Conservation (phyloP, 1,140 invertebrate species). For the Heliconius congener region DNA sequence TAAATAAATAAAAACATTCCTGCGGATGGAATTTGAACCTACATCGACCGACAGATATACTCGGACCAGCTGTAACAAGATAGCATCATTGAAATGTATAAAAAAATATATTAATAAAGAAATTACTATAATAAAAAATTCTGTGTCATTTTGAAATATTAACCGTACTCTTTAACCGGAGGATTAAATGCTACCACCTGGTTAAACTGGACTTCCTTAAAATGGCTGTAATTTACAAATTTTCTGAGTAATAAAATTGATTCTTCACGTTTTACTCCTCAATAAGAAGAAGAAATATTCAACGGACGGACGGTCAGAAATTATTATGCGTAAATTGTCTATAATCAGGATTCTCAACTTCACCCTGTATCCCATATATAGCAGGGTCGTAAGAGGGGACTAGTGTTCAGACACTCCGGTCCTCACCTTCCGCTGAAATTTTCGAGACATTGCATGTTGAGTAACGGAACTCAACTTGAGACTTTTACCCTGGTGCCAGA, state of each 20-base stretch:
- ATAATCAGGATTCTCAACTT: too few relatives aligned
- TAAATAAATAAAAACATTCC: neutral
- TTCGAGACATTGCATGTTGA: too few relatives aligned
- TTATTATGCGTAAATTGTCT: neutral
- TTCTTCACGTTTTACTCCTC: slow-evolving; percentile 14
- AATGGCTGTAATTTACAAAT: slow-evolving; percentile 30
- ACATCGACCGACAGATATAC: neutral
- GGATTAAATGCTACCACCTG: slow-evolving; percentile 9
- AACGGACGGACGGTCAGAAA: neutral
- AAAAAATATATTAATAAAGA: neutral
- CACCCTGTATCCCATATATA: too few relatives aligned
- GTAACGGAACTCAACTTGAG: too few relatives aligned
- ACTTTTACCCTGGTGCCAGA: too few relatives aligned
- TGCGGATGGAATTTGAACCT: neutral
- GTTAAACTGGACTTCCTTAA: slow-evolving; percentile 16
- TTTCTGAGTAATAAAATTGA: slow-evolving; percentile 23
- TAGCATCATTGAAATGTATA: neutral
- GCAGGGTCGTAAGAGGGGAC: too few relatives aligned
- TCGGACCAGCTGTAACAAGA: neutral
- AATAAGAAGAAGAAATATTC: slow-evolving; percentile 18
- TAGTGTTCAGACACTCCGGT: too few relatives aligned
- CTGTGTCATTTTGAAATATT: slow-evolving; percentile 11
- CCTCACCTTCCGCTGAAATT: too few relatives aligned
- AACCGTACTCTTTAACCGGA: slow-evolving; percentile 6
- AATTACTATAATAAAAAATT: slow-evolving; percentile 9